These are phyloP conservation scores for Chironomus striatipennis DNA, from an alignment of 1,140 invertebrate species.

Conservation along the genomic window DNA sequence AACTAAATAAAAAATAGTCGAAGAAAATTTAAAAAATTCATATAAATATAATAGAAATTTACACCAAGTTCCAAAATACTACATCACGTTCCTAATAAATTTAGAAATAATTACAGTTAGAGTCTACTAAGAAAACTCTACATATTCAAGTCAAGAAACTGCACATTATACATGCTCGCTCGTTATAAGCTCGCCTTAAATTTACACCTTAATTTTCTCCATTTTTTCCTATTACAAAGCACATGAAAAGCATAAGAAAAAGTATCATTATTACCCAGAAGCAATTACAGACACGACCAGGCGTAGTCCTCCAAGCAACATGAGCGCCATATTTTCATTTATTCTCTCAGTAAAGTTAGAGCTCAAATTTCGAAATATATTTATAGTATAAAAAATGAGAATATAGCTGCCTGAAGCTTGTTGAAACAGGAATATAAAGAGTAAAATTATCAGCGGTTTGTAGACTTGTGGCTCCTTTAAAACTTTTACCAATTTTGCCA, in stretches of 20 bases:
- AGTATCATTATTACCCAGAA: conserved; percentile 29
- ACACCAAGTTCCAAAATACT: no score
- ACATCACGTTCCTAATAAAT: no score
- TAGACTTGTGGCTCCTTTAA: conserved; percentile 33
- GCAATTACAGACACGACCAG: conserved; percentile 45
- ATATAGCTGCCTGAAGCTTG: conserved; percentile 52
- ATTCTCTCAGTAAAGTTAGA: conserved; percentile 39
- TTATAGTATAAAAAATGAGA: conserved; percentile 59
- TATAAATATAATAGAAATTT: no score
- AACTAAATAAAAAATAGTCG: no score
- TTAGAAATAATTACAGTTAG: no score
- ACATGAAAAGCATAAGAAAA: no score
- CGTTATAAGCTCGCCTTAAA: no score
- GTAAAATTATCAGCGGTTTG: conserved; percentile 44
- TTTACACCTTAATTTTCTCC: no score
- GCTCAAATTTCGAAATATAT: conserved; percentile 45
- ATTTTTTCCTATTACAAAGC: no score
- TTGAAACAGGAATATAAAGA: conserved; percentile 47
- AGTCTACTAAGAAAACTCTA: no score
- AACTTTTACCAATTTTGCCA: background rate
- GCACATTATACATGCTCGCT: no score
- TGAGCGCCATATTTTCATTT: conserved; percentile 42
- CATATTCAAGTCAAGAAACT: conserved; percentile 5
- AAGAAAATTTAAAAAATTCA: no score
- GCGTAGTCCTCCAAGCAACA: conserved; percentile 44